These are phyloP conservation scores for Phyllotreta striolata DNA, from an alignment of 2,888 invertebrate genomes.

Conservation along the genomic window DNA sequence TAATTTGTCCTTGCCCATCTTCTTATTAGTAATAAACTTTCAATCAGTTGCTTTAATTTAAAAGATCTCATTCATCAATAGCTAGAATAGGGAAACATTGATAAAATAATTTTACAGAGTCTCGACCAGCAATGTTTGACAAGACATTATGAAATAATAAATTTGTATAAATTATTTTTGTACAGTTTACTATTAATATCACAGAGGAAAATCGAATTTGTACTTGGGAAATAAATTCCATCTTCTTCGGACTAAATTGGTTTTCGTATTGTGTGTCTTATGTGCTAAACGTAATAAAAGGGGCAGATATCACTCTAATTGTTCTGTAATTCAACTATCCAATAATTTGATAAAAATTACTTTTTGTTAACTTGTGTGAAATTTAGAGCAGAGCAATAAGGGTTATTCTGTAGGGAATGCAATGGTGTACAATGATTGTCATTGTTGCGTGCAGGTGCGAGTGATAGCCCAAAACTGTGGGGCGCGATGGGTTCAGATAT, in stretches of 20 bases:
- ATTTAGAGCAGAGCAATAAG: conserved; percentile 36
- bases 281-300: conserved; percentile 51
- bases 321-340: conserved; percentile 33
- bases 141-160: too few relatives aligned
- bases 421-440: conserved; percentile 48
- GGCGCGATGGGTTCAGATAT: conserved; percentile 64
- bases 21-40: too few relatives aligned
- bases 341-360: not conserved
- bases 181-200: too few relatives aligned
- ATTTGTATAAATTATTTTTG: too few relatives aligned
- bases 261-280: conserved; percentile 46
- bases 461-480: conserved; percentile 66
- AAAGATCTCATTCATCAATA: too few relatives aligned
- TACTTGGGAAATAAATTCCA: conserved; percentile 28
- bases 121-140: too few relatives aligned
- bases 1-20: too few relatives aligned
- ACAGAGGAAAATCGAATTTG: too few relatives aligned
- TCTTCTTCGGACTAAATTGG: conserved; percentile 32
- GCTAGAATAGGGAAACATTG: too few relatives aligned
- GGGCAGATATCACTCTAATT: conserved; percentile 52
- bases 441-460: conserved; percentile 64
- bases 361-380: not conserved
- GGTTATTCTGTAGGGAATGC: conserved; percentile 54
- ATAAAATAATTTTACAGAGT: too few relatives aligned
- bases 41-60: too few relatives aligned